Percentiles rank a stretch among this genome's conserved stretches.
phyloP scores from a whole-genome alignment of 2,797 vertebrate species.

The Platalea minor region DNA sequence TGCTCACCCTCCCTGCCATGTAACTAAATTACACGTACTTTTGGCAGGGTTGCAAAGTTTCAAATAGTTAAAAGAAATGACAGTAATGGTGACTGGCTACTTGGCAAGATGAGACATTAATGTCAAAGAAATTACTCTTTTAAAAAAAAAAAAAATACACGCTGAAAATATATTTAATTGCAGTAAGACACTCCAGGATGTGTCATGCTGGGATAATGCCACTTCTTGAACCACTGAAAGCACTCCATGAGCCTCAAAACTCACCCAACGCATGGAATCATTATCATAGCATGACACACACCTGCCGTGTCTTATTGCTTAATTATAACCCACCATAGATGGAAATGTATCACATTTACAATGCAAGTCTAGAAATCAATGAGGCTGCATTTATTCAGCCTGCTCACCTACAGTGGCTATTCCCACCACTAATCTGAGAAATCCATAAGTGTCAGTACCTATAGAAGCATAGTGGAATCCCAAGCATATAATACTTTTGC shows the following conservation, averaged over 20 bases:
- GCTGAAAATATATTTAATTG: conserved; percentile 82
- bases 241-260: conserved; percentile 81
- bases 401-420: conserved; percentile 58
- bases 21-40: conserved; percentile 39
- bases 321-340: conserved; percentile 83
- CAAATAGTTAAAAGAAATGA: conserved; percentile 66
- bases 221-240: conserved; percentile 85
- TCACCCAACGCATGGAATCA: conserved; percentile 84
- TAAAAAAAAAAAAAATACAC: conserved; percentile 31
- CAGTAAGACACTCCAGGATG: conserved; percentile 81
- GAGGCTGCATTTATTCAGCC: conserved; percentile 73
- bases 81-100: conserved; percentile 72
- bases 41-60: conserved; percentile 64
- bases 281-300: conserved; percentile 84
- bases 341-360: conserved; percentile 78
- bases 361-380: conserved; percentile 75
- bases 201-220: conserved; percentile 84
- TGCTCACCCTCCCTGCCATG: not conserved
- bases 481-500: not conserved
- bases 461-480: conserved; percentile 15
- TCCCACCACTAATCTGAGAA: conserved; percentile 44
- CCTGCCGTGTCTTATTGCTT: conserved; percentile 85
- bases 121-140: conserved; percentile 80
- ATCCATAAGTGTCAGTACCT: not conserved
- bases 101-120: conserved; percentile 77